Evolutionary conservation across 2,113 vertebrate genomes (phyloP).

Genomic region (Trematocara marginatum): DNA sequence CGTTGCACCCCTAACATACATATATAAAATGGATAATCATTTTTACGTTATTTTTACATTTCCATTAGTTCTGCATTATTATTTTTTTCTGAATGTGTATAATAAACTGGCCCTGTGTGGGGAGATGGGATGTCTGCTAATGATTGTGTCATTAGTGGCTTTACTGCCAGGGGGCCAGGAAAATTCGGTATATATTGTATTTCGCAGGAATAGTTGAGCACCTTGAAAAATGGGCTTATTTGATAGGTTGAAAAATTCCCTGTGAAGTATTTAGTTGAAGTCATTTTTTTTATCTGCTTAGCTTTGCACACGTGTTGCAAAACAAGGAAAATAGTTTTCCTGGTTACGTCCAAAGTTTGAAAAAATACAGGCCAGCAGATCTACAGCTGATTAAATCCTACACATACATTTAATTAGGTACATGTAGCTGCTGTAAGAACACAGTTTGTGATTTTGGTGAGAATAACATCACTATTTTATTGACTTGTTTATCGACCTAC

Average conservation of each 20-base stretch:
- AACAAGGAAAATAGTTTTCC: neutral
- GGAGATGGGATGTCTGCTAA: neutral
- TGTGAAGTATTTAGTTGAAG: neutral
- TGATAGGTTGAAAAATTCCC: neutral
- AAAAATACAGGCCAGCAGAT: neutral
- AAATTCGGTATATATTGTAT: neutral
- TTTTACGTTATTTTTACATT: neutral
- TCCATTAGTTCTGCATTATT: neutral
- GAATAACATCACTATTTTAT: neutral
- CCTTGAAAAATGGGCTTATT: neutral
- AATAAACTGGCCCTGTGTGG: neutral
- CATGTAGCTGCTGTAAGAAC: neutral
- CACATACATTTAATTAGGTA: neutral
- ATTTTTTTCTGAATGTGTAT: neutral
- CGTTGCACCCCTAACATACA: too few relatives aligned
- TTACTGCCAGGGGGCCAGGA: neutral
- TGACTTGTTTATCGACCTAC: neutral
- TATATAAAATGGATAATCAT: neutral
- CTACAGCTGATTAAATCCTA: neutral
- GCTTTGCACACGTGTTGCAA: neutral
- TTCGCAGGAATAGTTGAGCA: neutral
- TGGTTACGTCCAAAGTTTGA: neutral
- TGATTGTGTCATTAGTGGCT: neutral
- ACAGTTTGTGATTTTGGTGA: neutral
- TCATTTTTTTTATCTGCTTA: neutral